These are phyloP conservation scores for Mirza zaza DNA, from an alignment of 2,113 vertebrate species.

Conservation along the genomic window DNA sequence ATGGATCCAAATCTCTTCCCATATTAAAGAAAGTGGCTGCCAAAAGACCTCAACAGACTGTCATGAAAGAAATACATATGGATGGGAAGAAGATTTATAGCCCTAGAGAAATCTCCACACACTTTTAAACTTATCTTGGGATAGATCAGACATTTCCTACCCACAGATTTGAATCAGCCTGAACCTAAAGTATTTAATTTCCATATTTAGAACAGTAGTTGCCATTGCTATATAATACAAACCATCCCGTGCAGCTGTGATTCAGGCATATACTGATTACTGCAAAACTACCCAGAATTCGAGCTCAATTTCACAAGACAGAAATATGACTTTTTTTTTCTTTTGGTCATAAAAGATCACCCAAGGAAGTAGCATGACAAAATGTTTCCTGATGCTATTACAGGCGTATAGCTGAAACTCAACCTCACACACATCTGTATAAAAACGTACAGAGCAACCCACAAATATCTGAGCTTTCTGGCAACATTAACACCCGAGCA, in stretches of 20 bases:
- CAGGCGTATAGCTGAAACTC: conserved; percentile 77
- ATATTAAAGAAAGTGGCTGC: conserved; percentile 51
- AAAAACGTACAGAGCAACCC: conserved; percentile 76
- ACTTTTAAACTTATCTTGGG: conserved; percentile 70
- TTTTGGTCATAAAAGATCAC: conserved; percentile 81
- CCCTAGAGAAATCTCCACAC: conserved; percentile 57
- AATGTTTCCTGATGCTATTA: conserved; percentile 85
- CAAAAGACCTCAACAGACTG: conserved; percentile 56
- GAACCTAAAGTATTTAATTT: conserved; percentile 74
- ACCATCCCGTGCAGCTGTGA: conserved; percentile 77
- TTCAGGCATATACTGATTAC: conserved; percentile 73
- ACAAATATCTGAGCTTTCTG: conserved; percentile 83
- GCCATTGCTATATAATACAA: conserved; percentile 79
- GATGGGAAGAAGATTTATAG: conserved; percentile 39
- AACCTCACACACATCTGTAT: conserved; percentile 79
- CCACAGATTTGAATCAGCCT: conserved; percentile 79
- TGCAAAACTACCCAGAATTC: conserved; percentile 76
- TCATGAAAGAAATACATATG: conserved; percentile 13
- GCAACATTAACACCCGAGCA: conserved; percentile 65
- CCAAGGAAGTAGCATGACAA: conserved; percentile 85
- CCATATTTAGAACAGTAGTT: conserved; percentile 79
- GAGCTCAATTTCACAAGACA: conserved; percentile 84
- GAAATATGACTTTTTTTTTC: conserved; percentile 75
- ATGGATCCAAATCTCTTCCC: conserved; percentile 9
- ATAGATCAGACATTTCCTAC: conserved; percentile 76